Evolutionary conservation across 2,888 invertebrate genomes (phyloP).

Genomic region (Trilocha varians): DNA sequence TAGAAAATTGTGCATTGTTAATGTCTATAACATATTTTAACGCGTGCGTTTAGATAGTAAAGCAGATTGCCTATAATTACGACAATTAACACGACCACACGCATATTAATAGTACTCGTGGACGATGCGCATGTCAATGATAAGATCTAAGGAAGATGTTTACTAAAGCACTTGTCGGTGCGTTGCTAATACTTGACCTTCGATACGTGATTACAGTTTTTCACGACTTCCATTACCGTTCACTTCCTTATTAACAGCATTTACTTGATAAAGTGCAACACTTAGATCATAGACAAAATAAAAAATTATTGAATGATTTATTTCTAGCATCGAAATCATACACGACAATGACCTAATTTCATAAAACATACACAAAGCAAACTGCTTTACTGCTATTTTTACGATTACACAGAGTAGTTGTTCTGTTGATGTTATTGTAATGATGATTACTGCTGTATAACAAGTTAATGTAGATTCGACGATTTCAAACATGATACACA

Average conservation of each 20-base stretch:
- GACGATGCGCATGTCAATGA: not conserved
- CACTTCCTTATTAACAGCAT: not conserved
- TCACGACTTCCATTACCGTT: not conserved
- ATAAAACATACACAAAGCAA: too few relatives aligned
- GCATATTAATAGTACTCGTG: not conserved
- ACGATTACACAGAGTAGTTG: too few relatives aligned
- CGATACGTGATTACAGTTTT: not conserved
- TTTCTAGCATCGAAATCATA: too few relatives aligned
- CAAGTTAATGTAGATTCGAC: too few relatives aligned
- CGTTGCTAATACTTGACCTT: not conserved
- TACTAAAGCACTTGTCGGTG: not conserved
- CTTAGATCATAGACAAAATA: not conserved
- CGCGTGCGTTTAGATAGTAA: not conserved
- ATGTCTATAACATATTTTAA: not conserved
- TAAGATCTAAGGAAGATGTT: not conserved
- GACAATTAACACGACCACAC: not conserved
- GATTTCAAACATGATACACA: too few relatives aligned
- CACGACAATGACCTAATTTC: too few relatives aligned
- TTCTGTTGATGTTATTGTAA: too few relatives aligned
- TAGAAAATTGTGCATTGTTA: not conserved
- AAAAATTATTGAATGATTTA: too few relatives aligned
- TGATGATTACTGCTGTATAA: too few relatives aligned
- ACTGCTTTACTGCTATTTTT: too few relatives aligned
- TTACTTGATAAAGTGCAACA: not conserved
- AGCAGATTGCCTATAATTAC: not conserved